Conservation (phyloP, 2,797 vertebrate species). For the Carapus acus region DNA sequence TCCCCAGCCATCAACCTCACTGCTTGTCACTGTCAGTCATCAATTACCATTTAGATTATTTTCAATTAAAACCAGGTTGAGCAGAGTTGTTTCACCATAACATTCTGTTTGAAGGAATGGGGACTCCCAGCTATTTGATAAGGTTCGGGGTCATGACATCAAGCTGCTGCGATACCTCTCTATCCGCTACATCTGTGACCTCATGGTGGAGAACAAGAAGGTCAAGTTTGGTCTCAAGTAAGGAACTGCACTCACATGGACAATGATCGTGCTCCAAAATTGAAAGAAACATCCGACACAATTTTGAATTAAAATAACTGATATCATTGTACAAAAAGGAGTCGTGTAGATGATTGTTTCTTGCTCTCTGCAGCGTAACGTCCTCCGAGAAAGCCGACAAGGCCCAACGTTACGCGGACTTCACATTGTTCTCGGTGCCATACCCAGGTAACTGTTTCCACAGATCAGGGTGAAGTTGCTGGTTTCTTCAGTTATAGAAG, state of each 20-base stretch:
- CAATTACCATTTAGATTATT: too few species aligned
- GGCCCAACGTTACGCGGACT: slow-evolving; percentile 96
- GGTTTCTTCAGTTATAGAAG: too few species aligned
- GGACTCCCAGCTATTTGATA: slow-evolving; percentile 95
- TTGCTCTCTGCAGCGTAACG: slow-evolving; percentile 79
- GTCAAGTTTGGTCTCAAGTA: slow-evolving; percentile 99
- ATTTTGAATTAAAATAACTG: too few species aligned
- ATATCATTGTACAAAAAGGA: too few species aligned
- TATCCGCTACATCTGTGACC: slow-evolving; percentile 93
- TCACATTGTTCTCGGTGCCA: slow-evolving; percentile 94
- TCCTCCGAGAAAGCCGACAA: slow-evolving; percentile 99
- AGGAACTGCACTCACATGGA: slow-evolving; percentile 53
- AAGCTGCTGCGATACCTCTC: slow-evolving; percentile 94
- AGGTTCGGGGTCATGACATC: slow-evolving; percentile 94
- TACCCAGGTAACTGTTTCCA: slow-evolving; percentile 82
- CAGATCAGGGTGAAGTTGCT: too few species aligned
- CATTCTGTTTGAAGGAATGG: slow-evolving; percentile 76
- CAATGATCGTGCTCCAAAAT: neutral
- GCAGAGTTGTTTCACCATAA: too few species aligned
- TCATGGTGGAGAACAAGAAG: slow-evolving; percentile 99
- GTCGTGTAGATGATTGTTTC: too few species aligned
- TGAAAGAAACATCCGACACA: too few species aligned
- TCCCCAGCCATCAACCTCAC: too few species aligned
- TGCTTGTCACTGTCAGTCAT: too few species aligned
- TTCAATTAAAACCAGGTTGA: too few species aligned